phyloP scores from a whole-genome alignment of 2,797 vertebrate genomes.

The Ceyx erithaca region DNA sequence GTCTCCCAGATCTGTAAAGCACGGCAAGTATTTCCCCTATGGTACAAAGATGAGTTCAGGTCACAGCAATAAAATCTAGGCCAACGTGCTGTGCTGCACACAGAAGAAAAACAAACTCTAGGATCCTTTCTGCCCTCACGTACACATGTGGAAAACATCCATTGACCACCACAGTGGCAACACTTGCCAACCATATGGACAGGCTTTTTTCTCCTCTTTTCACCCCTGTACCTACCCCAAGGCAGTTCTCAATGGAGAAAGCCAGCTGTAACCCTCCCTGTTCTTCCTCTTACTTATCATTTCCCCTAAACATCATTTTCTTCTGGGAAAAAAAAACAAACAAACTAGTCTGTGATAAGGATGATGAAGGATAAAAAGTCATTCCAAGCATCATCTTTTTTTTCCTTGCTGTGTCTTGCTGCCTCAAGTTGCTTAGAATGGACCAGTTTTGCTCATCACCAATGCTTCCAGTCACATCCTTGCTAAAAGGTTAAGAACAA shows the following conservation, averaged over 20 bases:
- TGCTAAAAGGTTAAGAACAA: neutral
- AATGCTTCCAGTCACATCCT: neutral
- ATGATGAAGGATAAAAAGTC: neutral
- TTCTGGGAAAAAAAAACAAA: neutral
- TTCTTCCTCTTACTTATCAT: neutral
- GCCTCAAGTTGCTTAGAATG: neutral
- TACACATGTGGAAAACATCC: conserved; percentile 35
- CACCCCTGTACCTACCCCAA: neutral
- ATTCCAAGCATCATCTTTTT: neutral
- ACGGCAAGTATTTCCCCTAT: conserved; percentile 53
- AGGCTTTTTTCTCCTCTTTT: neutral
- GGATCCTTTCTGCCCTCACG: conserved; percentile 32
- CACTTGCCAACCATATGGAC: neutral
- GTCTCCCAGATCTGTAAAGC: conserved; percentile 43
- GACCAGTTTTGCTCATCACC: neutral
- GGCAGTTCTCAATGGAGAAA: neutral
- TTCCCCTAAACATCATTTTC: neutral
- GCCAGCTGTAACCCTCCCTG: neutral
- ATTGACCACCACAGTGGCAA: neutral
- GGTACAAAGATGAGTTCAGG: conserved; percentile 61
- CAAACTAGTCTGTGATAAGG: fast-evolving
- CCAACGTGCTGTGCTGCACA: conserved; percentile 60
- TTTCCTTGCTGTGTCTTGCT: neutral
- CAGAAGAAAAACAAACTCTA: conserved; percentile 24
- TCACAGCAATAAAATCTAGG: conserved; percentile 72